phyloP scores from a whole-genome alignment of 2,113 vertebrate genomes.

The Upupa epops region DNA sequence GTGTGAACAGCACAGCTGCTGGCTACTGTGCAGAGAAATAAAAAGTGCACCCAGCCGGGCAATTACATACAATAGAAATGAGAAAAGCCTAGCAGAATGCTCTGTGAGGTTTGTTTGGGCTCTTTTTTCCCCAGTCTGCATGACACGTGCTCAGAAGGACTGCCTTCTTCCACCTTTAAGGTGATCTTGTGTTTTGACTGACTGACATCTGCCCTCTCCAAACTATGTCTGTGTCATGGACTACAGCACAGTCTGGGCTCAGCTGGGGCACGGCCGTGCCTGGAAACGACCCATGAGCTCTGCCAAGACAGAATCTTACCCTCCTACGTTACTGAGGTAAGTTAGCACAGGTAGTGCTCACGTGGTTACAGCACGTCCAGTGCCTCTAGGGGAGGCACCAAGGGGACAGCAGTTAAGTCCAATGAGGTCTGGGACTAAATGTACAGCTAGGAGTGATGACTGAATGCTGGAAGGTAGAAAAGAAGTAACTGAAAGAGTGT shows the following conservation, averaged over 20 bases:
- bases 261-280: neutral
- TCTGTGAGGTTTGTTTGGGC: neutral
- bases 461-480: neutral
- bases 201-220: neutral
- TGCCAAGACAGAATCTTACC: neutral
- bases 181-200: neutral
- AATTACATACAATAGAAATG: neutral
- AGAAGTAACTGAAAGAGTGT: neutral
- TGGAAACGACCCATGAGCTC: neutral
- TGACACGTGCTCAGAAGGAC: neutral
- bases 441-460: neutral
- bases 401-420: neutral
- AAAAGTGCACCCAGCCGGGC: neutral
- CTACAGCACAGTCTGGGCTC: neutral
- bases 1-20: neutral
- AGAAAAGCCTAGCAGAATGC: neutral
- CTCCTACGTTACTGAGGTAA: neutral
- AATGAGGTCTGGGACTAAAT: constrained; percentile 46
- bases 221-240: neutral
- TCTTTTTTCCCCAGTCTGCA: neutral
- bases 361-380: neutral
- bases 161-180: neutral
- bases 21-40: neutral
- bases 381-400: no score
- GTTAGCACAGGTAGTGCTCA: constrained; percentile 10